Base-by-base conservation (phyloP, 2,888 invertebrate species). In the Tipula unca region DNA sequence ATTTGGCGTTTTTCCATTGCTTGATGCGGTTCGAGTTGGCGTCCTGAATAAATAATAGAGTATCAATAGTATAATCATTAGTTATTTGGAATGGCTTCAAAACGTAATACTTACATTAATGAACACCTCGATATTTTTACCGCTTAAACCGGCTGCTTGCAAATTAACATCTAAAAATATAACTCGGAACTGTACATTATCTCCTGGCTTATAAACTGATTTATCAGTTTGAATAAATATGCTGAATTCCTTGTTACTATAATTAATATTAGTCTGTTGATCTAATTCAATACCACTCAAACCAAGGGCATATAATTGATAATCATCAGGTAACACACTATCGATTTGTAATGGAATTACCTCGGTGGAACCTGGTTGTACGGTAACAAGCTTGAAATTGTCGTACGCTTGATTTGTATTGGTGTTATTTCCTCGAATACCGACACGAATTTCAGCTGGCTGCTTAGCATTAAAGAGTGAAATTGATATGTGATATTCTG, bases 221-320 rank as follows among this genome's bases (percentile, higher is more conserved):
- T 97, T 96, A 91, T 98, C 98, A 0, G 97, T 97, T 90, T 98
- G 98, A 87, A 98, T 94, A 89, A 97, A 96, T n/a, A 97, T 93
- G 13, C 96, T 95, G 89, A 96, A 95, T 89, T 96, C 96, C 89
- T 97, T 95, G 87, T 94, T 93, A 82, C 95, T 93, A 90, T 94
- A 96, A 83, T 93, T 92, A 85, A 98, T 90, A 8, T 93, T 92
- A 1, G 95, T 95, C 17, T 95, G 93, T 87, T 95, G 94, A 84
- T 93, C 91, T 90, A 97, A 97, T 86, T 92, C 92, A 20, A 95
- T 91, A 2, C 96, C 96, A 4, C 94, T 93, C 32, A 93, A 91
- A 13, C 97, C 96, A 87, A 94, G 93, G 0, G 95, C 95, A 82
- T 94, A 93, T 69, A 98, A 91, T 87, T 93, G 94, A 90, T 97